Evolutionary conservation across 2,113 vertebrate species (phyloP), one percentile per base, ranked within the genome.

Genomic region (Probosciger aterrimus): DNA sequence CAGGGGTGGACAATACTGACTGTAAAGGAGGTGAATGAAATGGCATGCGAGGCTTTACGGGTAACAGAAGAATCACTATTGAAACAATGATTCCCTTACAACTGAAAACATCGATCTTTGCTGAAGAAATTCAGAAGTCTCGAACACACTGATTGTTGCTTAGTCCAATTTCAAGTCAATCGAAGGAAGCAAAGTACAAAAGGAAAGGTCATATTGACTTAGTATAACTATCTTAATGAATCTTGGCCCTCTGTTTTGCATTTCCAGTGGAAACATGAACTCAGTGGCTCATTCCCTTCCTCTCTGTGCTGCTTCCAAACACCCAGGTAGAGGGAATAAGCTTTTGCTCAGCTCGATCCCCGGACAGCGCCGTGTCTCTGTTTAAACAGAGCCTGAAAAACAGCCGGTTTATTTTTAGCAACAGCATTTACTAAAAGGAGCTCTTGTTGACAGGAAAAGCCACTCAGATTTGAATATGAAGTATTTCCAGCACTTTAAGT

Each of bases 151-250:
- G 47, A 64, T 95, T 1, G 1, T 74, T 82, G 88, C 92, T 76
- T 28, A 47, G 88, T 82, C 60, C 77, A 53, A 91, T 93, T 95
- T 75, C 55, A 27, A 88, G 18, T 92, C 95, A 92, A 95, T 94
- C 9, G 43, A 92, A 95, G 91, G 89, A 96, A 93, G 86, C 39
- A 44, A 93, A 96, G 85, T 76, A 91, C 84, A 88, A 94, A 90
- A 33, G 64, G 44, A 94, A 90, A 95, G 90, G 71, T 82, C 89
- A 15, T 85, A 84, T 49, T 84, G 73, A 82, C 47, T 63, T 60
- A 82, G 20, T 15, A 4, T 17, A 88, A 87, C 53, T 84, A 69
- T 44, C 71, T 69, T 92, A 59, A 84, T 76, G 93, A 84, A 82
- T 77, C 74, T 71, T 60, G 76, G 76, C 64, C 44, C 57, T 46